These are phyloP conservation scores for Xanthorhoe spadicearia DNA, from an alignment of 2,888 invertebrate species.

Conservation along the genomic window DNA sequence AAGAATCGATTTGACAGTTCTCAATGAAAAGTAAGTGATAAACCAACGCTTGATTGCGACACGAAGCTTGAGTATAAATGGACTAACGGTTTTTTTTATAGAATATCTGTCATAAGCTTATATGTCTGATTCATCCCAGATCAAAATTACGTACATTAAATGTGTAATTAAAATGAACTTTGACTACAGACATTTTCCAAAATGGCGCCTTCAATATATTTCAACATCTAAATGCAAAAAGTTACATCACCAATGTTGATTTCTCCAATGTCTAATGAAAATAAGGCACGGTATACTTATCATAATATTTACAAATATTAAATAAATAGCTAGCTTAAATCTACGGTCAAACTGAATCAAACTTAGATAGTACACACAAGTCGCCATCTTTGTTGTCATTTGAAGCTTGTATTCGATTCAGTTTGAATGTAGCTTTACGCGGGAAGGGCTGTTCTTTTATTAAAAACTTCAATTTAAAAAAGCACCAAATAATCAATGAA, in stretches of 20 bases:
- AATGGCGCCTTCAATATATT: slow-evolving; percentile 6
- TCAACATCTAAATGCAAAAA: slow-evolving; percentile 37
- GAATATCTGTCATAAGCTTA: too few relatives aligned
- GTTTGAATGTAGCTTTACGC: neutral
- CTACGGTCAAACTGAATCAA: neutral
- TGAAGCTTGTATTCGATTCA: neutral
- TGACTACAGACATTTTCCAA: neutral
- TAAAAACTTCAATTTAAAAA: neutral
- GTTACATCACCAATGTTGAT: slow-evolving; percentile 31
- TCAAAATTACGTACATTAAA: neutral
- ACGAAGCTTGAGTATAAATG: too few relatives aligned
- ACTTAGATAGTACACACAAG: neutral
- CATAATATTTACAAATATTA: slow-evolving; percentile 31
- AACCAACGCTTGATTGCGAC: too few relatives aligned
- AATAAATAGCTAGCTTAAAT: slow-evolving; percentile 5
- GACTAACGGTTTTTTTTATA: too few relatives aligned
- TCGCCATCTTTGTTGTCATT: neutral
- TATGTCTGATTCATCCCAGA: too few relatives aligned
- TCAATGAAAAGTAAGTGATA: too few relatives aligned
- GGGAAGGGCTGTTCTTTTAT: slow-evolving; percentile 18
- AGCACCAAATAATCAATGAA: neutral
- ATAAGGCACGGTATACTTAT: slow-evolving; percentile 60
- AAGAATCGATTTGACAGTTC: too few relatives aligned
- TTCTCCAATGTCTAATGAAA: slow-evolving; percentile 48
- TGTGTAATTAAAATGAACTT: neutral